Evolutionary conservation across 2,113 vertebrate species (phyloP).

Genomic region (Xerus inauris): DNA sequence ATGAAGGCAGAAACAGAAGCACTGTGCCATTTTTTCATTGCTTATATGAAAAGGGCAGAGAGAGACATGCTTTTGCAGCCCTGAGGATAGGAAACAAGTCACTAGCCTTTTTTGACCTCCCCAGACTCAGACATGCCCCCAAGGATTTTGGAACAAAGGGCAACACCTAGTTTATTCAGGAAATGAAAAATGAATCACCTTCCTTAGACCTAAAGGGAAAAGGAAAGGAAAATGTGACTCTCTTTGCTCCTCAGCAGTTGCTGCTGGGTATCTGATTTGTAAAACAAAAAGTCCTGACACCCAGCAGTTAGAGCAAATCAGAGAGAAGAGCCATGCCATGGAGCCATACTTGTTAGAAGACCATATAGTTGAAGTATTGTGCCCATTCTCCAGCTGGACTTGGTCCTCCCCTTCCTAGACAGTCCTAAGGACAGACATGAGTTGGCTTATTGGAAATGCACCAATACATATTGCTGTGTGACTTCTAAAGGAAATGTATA

Average conservation of each 20-base stretch:
- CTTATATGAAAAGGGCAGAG: background rate
- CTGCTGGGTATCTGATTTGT: constrained; percentile 14
- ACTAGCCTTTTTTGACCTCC: background rate
- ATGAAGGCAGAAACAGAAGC: background rate
- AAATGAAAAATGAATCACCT: constrained; percentile 29
- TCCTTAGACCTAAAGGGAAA: background rate
- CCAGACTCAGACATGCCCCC: background rate
- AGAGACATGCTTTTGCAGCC: background rate
- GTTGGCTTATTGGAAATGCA: background rate
- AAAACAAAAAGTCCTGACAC: background rate
- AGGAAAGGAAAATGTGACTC: background rate
- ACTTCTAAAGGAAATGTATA: background rate
- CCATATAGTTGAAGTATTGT: background rate
- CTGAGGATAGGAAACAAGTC: background rate
- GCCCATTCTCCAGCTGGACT: background rate
- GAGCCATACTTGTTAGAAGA: background rate
- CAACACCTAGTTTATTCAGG: background rate
- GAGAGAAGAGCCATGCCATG: background rate
- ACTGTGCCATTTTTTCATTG: background rate
- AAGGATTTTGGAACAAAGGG: constrained; percentile 15
- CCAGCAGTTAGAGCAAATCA: background rate
- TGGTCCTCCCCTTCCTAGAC: background rate
- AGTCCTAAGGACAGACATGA: background rate
- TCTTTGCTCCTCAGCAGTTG: background rate
- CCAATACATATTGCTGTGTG: background rate